Evolutionary conservation across 2,888 invertebrate genomes (phyloP).

Genomic region (Thumatha senex): DNA sequence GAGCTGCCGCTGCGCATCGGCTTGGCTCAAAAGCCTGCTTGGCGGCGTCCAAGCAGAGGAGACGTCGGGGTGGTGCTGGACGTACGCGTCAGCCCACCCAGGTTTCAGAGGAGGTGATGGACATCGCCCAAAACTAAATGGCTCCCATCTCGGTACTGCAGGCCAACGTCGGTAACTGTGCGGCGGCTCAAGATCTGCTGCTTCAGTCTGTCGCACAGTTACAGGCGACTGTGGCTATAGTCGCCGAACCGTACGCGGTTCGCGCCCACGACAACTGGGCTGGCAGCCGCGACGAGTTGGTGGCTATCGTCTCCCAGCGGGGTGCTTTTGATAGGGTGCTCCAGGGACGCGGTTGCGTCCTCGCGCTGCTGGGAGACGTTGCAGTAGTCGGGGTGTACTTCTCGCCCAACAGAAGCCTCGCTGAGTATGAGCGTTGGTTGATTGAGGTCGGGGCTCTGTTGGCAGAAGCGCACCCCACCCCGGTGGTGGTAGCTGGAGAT

Average conservation of each 20-base stretch:
- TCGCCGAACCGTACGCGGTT: constrained; percentile 1
- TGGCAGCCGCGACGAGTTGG: background rate
- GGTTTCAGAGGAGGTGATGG: background rate
- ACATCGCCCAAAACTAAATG: background rate
- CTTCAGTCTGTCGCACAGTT: constrained; percentile 10
- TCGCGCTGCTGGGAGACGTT: constrained; percentile 11
- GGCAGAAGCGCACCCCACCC: constrained; percentile 1
- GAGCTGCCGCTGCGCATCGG: background rate
- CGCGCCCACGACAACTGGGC: background rate
- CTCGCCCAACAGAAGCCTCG: constrained; percentile 20
- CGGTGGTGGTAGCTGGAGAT: constrained; percentile 5
- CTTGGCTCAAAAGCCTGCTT: background rate
- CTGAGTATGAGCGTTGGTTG: constrained; percentile 22
- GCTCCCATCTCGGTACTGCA: constrained; percentile 5
- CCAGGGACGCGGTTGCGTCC: background rate
- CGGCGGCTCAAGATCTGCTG: constrained; percentile 10
- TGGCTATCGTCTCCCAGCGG: background rate
- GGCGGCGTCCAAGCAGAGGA: background rate
- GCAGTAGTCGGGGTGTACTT: background rate
- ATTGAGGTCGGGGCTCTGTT: constrained; percentile 7
- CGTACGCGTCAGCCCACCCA: background rate
- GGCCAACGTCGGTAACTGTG: constrained; percentile 12
- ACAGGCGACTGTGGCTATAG: constrained; percentile 3
- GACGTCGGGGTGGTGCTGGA: background rate
- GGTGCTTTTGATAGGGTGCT: background rate